These are phyloP conservation scores for Pelvicachromis taeniatus DNA, from an alignment of 2,113 vertebrate genomes.

Conservation along the genomic window DNA sequence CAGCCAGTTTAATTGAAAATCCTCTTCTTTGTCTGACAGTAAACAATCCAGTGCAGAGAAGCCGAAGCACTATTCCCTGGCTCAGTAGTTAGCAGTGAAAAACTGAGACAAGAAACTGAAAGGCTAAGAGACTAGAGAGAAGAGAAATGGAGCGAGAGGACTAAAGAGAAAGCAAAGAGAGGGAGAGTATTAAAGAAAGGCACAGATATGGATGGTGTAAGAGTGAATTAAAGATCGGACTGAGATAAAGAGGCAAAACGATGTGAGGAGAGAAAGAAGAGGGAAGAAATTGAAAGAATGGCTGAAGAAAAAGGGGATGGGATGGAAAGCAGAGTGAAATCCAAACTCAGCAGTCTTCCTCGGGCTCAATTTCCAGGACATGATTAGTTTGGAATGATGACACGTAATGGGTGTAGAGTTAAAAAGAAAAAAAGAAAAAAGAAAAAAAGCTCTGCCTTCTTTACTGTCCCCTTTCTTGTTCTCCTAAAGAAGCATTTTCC, in stretches of 20 bases:
- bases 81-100: constrained; percentile 37
- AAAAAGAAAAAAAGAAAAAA: not conserved
- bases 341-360: constrained; percentile 64
- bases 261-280: constrained; percentile 25
- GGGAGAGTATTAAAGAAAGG: constrained; percentile 39
- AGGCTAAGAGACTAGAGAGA: not conserved
- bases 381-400: constrained; percentile 71
- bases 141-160: not conserved
- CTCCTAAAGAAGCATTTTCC: constrained; percentile 31
- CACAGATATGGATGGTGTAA: constrained; percentile 35
- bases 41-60: constrained; percentile 45
- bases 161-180: constrained; percentile 17
- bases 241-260: constrained; percentile 53
- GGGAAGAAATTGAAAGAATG: not conserved
- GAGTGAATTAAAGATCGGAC: constrained; percentile 41
- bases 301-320: not conserved
- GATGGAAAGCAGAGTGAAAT: constrained; percentile 28
- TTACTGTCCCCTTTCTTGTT: not conserved
- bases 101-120: not conserved
- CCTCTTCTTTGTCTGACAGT: constrained; percentile 46
- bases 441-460: constrained; percentile 20
- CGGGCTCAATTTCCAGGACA: constrained; percentile 69
- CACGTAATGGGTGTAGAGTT: constrained; percentile 55
- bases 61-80: constrained; percentile 4
- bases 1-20: constrained; percentile 64